Evolutionary conservation across 2,888 invertebrate species (phyloP).

Genomic region (Ernsta delagoae): DNA sequence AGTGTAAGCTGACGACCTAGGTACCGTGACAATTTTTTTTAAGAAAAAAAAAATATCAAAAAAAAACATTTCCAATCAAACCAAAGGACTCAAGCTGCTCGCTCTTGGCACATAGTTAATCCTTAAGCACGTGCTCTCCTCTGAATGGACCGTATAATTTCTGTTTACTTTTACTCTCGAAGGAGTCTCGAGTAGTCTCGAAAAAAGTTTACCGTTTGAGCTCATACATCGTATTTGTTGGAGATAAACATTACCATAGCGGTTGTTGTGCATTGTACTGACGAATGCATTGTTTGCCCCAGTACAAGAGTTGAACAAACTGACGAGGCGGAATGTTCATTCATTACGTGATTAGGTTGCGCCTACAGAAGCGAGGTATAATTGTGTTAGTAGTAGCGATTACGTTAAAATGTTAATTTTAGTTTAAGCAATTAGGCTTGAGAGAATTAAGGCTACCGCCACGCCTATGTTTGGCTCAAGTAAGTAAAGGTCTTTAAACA

Average conservation of each 20-base stretch:
- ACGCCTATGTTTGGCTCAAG: not conserved
- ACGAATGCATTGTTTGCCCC: conserved; percentile 47
- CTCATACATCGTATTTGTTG: conserved; percentile 56
- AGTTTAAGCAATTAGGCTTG: not conserved
- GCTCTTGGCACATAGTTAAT: conserved; percentile 41
- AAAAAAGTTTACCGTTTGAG: conserved; percentile 66
- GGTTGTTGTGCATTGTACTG: conserved; percentile 43
- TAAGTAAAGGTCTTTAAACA: no score
- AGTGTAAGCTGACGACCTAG: no score
- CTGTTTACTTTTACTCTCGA: conserved; percentile 75
- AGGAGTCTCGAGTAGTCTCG: conserved; percentile 64
- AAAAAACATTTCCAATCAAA: not conserved
- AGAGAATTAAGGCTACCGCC: not conserved
- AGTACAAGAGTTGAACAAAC: conserved; percentile 34
- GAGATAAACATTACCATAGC: conserved; percentile 63
- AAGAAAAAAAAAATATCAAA: no score
- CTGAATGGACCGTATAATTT: conserved; percentile 78
- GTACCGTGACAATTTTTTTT: no score
- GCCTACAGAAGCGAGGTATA: no score
- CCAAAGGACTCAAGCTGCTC: conserved; percentile 1
- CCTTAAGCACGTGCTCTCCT: conserved; percentile 62
- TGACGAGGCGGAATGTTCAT: conserved; percentile 27
- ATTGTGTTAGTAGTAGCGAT: not conserved
- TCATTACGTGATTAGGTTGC: conserved; percentile 24
- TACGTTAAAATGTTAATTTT: conserved; percentile 1